phyloP scores from a whole-genome alignment of 2,113 vertebrate species.

The Pterocles gutturalis region DNA sequence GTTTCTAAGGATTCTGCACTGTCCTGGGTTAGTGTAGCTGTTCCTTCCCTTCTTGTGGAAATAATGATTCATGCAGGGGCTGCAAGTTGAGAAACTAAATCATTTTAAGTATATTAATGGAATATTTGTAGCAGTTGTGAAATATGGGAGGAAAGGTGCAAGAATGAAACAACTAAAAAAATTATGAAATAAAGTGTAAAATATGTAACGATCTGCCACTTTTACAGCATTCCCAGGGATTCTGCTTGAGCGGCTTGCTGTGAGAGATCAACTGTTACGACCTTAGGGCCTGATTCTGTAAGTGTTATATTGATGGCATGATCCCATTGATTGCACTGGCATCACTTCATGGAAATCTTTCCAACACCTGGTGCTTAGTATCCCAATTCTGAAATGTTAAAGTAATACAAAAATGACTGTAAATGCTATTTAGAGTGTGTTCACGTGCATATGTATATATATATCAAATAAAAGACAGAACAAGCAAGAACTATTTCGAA shows the following conservation, averaged over 20 bases:
- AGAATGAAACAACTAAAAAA: background rate
- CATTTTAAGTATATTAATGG: background rate
- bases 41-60: background rate
- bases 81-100: background rate
- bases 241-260: background rate
- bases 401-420: background rate
- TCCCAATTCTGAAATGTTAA: background rate
- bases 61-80: background rate
- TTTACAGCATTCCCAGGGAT: background rate
- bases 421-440: background rate
- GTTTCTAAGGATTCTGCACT: background rate
- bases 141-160: background rate
- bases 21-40: background rate
- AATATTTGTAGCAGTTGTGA: slow-evolving; percentile 11
- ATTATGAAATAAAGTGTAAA: slow-evolving; percentile 5
- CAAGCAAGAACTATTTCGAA: background rate
- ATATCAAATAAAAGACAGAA: background rate
- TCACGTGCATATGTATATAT: background rate
- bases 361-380: background rate
- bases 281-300: background rate
- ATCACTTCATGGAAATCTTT: background rate
- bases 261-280: background rate
- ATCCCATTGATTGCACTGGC: background rate
- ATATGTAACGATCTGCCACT: background rate
- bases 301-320: background rate